Conservation (phyloP, 1,140 invertebrate genomes). For the Trichonephila clavipes region DNA sequence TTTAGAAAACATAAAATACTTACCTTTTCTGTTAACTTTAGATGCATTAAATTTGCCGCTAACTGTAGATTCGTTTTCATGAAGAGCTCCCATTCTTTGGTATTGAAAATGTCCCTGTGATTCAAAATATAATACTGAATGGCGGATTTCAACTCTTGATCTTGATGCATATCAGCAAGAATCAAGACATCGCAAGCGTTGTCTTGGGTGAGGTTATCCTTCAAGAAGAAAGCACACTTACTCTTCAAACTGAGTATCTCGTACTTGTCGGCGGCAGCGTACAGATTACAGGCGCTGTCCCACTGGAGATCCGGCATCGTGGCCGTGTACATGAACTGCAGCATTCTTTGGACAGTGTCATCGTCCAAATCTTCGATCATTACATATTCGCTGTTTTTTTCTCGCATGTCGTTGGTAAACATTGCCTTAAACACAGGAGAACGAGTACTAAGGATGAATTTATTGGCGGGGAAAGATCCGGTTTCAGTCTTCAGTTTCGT, state of each 20-base stretch:
- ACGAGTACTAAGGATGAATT: constrained; percentile 79
- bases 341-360: not conserved
- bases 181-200: not conserved
- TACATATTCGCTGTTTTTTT: not conserved
- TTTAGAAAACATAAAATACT: no score
- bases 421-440: constrained; percentile 81
- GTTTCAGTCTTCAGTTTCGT: constrained; percentile 79
- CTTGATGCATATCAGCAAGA: constrained; percentile 1
- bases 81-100: not conserved
- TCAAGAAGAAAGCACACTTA: not conserved
- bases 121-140: not conserved
- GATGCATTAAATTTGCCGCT: not conserved
- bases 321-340: not conserved
- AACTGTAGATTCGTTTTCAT: not conserved
- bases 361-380: not conserved
- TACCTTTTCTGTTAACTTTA: not conserved
- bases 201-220: not conserved
- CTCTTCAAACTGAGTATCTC: not conserved
- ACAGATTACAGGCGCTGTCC: not conserved
- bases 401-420: constrained; percentile 78
- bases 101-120: not conserved
- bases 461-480: constrained; percentile 79
- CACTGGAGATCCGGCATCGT: not conserved
- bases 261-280: constrained; percentile 10
- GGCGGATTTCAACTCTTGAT: not conserved